Conservation (phyloP, 1,140 invertebrate species). For the Ceratoteleas bidentatus region DNA sequence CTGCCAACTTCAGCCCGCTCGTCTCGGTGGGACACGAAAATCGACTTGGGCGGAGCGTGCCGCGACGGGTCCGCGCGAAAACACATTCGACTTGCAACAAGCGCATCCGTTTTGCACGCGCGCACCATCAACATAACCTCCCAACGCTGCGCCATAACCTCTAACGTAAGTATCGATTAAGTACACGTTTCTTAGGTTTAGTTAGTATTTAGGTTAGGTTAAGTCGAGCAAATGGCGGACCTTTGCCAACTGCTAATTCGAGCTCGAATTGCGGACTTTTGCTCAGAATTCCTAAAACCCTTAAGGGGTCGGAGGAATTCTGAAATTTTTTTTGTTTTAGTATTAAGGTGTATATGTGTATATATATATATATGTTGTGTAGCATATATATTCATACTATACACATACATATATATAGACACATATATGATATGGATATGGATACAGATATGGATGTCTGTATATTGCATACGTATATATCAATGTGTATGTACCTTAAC, state of each 20-base stretch:
- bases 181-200: neutral
- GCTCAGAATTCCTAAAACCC: neutral
- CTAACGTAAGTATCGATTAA: neutral
- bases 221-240: neutral
- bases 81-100: neutral
- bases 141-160: neutral
- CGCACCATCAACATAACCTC: neutral
- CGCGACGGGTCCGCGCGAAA: neutral
- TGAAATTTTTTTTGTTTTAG: no score
- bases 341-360: no score
- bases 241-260: neutral
- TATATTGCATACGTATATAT: no score
- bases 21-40: neutral
- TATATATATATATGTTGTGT: neutral
- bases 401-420: no score
- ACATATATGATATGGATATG: no score
- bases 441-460: no score
- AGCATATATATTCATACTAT: no score
- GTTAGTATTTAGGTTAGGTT: slow-evolving; percentile 3
- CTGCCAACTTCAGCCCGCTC: neutral
- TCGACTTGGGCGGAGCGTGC: neutral
- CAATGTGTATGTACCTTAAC: no score
- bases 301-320: neutral
- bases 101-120: neutral
- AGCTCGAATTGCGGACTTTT: neutral